Base-by-base conservation (phyloP, 2,797 vertebrate species). In the Thripadectes ignobilis region DNA sequence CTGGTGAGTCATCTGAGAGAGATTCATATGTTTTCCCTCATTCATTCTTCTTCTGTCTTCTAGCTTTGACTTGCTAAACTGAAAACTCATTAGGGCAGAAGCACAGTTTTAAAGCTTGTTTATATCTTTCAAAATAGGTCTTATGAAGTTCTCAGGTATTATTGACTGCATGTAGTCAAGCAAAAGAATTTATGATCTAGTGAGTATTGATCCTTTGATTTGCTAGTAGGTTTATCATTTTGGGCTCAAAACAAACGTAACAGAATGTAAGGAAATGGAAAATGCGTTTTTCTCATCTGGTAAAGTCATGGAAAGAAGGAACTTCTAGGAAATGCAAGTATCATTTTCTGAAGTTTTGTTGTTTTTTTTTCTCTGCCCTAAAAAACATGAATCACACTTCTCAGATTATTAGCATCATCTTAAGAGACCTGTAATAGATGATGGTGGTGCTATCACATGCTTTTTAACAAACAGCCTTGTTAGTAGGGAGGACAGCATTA, bases 401-500 rank as follows among this genome's bases (percentile, higher is more conserved):
- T 90, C 69, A 52, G 18, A 52, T 65, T 82, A 81, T 86, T 89
- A 92, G 46, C 41, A 65, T 88, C 27, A 65, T 86, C 23, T 78
- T 93, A 89, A 91, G 91, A 94, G 59, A 81, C 23, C 41, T 22
- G 4, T 36, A 63, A 36, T 41, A 74, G 61, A 67, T 68, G 46
- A n/a, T 48, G 34, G 20, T 67, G 86, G 85, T 94, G 71, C 93
- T 95, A 89, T 91, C 75, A 63, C 18, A 5, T 89, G 41, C 38
- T 95, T 88, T 95, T 96, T 81, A 67, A 29, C 30, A 62, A 58
- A 45, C 51, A 71, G 51, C 48, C 57, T 89, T 62, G 26, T 73
- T 87, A 84, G 21, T 77, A 55, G 57, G 59, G n/a, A 82, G 76
- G 58, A 62, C 66, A 78, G 59, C 66, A 85, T 95, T 96, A 95